phyloP scores from a whole-genome alignment of 2,797 vertebrate genomes.

The Syngnathus acus region DNA sequence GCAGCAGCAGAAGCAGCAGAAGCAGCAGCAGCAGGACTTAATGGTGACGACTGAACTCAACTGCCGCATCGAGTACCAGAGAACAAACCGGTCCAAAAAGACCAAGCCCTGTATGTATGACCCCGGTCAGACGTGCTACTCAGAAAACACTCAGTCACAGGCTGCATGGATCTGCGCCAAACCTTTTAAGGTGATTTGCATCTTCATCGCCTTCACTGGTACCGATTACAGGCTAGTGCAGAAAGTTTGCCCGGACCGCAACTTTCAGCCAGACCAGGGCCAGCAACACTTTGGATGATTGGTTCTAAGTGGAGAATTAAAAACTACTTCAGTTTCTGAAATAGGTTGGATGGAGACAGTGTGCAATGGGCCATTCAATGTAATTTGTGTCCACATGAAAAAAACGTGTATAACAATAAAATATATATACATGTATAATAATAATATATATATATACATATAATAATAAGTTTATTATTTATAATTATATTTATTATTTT shows the following conservation, averaged over 20 bases:
- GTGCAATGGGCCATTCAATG: not conserved
- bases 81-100: slow-evolving; percentile 88
- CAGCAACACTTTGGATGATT: slow-evolving; percentile 74
- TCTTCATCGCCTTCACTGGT: slow-evolving; percentile 94
- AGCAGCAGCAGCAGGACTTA: slow-evolving; percentile 68
- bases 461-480: too few species aligned
- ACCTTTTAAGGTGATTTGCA: slow-evolving; percentile 96
- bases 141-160: slow-evolving; percentile 91
- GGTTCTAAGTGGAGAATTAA: slow-evolving; percentile 13
- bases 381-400: not conserved
- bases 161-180: slow-evolving; percentile 95
- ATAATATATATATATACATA: too few species aligned
- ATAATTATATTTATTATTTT: too few species aligned
- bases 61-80: slow-evolving; percentile 90
- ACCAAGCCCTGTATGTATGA: slow-evolving; percentile 89
- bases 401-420: too few species aligned
- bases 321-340: not conserved
- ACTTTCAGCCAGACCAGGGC: slow-evolving; percentile 81
- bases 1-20: slow-evolving; percentile 58
- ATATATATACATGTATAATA: too few species aligned
- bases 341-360: too few species aligned
- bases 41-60: slow-evolving; percentile 76
- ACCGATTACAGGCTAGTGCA: slow-evolving; percentile 96
- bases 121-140: slow-evolving; percentile 86
- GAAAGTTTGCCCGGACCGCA: slow-evolving; percentile 95